Evolutionary conservation across 64 coral and sea anemone species (phyloP), one percentile per base, ranked within the genome.

Genomic region (Cladopsammia gracilis): DNA sequence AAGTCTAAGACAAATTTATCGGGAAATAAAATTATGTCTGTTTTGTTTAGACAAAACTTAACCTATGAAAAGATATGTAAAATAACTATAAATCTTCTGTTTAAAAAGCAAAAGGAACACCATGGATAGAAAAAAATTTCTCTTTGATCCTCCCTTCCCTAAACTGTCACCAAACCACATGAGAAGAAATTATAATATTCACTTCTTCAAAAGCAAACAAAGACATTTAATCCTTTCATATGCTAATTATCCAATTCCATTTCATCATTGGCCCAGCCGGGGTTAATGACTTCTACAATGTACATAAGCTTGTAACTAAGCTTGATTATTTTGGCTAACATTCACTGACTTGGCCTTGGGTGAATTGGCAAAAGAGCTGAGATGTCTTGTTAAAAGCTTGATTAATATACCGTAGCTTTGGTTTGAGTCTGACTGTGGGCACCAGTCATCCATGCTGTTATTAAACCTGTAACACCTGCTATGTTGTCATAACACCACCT

Each of bases 101-200:
- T 50, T 75, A 1, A 84, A 67, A 68, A 24, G 26, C 3, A 67
- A 47, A 50, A 66, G 49, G 20, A 20, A 18, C 11, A 44, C 22
- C 77, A 25, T n/a, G n/a, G n/a, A 16, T 10, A 18, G 13, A 26
- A 3, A 26, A 26, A 34, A 1, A 2, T 34, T 34, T 34, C 2
- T 34, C 34, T 34, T 34, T 34, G 34, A 34, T 82, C 26, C 26
- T 19, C 26, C 34, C 58, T n/a, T 67, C 61, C 19, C 20, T 67
- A 4, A 67, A 66, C 60, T 67, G 80, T 84, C 61, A 84, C 61
- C 47, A 84, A 84, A 68, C 80, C 80, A 84, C 60, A 66, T n/a
- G 42, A 20, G 19, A n/a, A 48, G 45, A 84, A 34, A 34, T 34
- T 34, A 34, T 50, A 5, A 84, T 6, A 67, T 67, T 50, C 58